Conservation (phyloP, 2,888 invertebrate species). For the Embidobia sp. region DNA sequence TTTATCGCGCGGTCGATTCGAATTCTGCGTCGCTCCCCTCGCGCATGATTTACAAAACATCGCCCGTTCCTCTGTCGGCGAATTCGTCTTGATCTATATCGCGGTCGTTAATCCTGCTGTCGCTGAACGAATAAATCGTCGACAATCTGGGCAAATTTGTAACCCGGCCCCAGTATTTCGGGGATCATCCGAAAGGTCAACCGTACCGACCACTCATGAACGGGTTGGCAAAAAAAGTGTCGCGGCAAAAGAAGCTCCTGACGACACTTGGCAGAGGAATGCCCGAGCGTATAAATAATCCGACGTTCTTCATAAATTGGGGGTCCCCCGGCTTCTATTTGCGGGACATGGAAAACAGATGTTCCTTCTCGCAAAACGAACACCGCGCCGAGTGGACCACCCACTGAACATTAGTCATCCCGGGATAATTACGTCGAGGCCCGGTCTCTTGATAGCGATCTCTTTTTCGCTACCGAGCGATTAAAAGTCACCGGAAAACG, state of each 20-base stretch:
- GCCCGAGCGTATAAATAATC: slow-evolving; percentile 58
- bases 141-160: slow-evolving; percentile 37
- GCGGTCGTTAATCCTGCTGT: slow-evolving; percentile 27
- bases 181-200: slow-evolving; percentile 38
- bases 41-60: slow-evolving; percentile 11
- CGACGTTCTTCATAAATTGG: slow-evolving; percentile 56
- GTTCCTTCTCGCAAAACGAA: slow-evolving; percentile 45
- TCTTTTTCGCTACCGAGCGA: background rate
- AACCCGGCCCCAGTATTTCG: slow-evolving; percentile 30
- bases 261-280: slow-evolving; percentile 31
- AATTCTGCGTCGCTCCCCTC: no score
- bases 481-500: no score
- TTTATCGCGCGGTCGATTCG: no score
- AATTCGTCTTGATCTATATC: slow-evolving; percentile 14
- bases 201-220: slow-evolving; percentile 16
- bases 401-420: slow-evolving; percentile 19
- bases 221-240: slow-evolving; percentile 25
- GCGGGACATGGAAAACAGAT: slow-evolving; percentile 65
- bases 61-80: slow-evolving; percentile 16
- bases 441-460: no score
- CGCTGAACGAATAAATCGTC: slow-evolving; percentile 44
- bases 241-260: background rate
- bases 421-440: no score
- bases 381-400: no score
- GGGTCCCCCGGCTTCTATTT: slow-evolving; percentile 45